phyloP scores from a whole-genome alignment of 2,797 vertebrate genomes.

The Botia kubotai region DNA sequence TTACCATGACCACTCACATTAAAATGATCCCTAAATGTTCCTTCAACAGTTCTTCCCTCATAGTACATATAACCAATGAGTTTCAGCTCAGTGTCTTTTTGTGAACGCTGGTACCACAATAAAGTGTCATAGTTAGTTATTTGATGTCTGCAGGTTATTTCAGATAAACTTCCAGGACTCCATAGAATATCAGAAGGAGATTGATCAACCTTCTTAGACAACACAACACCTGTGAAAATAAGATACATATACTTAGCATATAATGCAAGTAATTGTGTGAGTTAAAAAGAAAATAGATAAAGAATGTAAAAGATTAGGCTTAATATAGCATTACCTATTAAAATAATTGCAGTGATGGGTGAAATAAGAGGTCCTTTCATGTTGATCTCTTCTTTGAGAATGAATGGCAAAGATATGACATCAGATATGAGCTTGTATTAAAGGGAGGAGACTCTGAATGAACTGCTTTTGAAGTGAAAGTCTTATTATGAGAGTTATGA shows the following conservation, averaged over 20 bases:
- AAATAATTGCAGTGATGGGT: neutral
- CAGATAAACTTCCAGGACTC: conserved; percentile 5
- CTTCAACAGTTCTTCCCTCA: neutral
- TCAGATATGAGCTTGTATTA: neutral
- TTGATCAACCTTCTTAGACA: conserved; percentile 31
- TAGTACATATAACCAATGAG: conserved; percentile 30
- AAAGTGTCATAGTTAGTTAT: conserved; percentile 26
- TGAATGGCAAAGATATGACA: neutral
- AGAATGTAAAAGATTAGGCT: neutral
- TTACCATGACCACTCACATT: conserved; percentile 13
- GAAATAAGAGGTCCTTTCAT: conserved; percentile 11
- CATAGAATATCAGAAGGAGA: conserved; percentile 19
- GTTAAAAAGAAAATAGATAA: neutral
- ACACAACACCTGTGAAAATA: conserved; percentile 30
- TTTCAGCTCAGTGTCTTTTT: conserved; percentile 22
- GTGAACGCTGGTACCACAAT: conserved; percentile 34
- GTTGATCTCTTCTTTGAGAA: neutral
- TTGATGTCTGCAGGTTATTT: conserved; percentile 29
- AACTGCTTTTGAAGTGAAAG: neutral
- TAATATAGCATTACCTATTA: conserved; percentile 8
- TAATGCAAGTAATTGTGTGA: neutral
- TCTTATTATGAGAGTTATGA: neutral
- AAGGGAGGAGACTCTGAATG: conserved; percentile 4
- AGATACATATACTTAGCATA: neutral
- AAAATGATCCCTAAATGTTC: conserved; percentile 16